Base-by-base conservation (phyloP, 2,888 invertebrate genomes). In the Campoplex nolae region DNA sequence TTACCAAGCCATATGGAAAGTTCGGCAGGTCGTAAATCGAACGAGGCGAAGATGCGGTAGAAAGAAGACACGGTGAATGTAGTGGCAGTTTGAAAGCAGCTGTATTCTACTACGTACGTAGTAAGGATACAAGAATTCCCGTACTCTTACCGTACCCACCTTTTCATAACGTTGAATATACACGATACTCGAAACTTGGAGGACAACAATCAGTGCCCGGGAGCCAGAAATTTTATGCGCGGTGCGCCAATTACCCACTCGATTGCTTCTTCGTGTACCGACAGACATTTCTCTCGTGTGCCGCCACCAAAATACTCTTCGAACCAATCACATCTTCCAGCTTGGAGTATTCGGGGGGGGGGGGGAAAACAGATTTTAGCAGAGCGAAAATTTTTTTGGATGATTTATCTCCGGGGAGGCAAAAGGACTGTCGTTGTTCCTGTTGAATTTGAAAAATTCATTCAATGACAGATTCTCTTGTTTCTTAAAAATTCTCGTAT, bases 1-100 rank as follows among this genome's bases (percentile, higher is more conserved):
- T 92, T 92, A 92, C 89, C 89, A 62, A 86, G 89, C 89, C 91
- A 90, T 91, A 92, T 91, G 89, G 91, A 90, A 92, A 92, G 91
- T 91, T 91, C 88, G 90, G 90, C 86, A 88, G 87, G 88, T 89
- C 86, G 89, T 88, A 86, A 84, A 88, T 76, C 73, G 71, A 81
- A 78, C 65, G 71, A 85, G 6, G 83, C 71, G 38, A 82, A 80
- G 78, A 75, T 35, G 51, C 13, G 32, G 51, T 45, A 45, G 51
- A 67, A 67, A 38, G 38, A 16, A 35, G 11, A 18, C 16, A 48
- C 32, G 32, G 38, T 35, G 16, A 38, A 56, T 32, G 54, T 23
- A 73, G 73, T 51, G 54, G 35, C 54, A 38, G 54, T 32, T 51
- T 32, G 32, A 45, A 32, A 71, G 48, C 71, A 71, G 48, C 71